Percentiles rank a stretch among this genome's conserved stretches.
Conservation (phyloP, 2,113 vertebrate genomes). For the Ammodytes dubius region DNA sequence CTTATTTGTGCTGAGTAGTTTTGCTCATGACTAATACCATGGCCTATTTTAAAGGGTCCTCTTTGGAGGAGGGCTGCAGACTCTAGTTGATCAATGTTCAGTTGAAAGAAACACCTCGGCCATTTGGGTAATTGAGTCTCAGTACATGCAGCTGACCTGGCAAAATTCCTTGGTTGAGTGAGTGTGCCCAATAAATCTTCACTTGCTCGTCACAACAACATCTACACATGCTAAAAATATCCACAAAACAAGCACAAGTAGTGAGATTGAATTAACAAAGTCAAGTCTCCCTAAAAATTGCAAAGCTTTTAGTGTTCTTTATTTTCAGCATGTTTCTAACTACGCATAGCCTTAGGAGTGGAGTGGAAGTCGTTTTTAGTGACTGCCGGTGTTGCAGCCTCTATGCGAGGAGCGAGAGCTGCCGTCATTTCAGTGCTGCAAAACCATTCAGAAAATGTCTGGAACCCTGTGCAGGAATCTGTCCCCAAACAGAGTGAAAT, state of each 20-base stretch:
- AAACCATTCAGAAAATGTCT: slow-evolving; percentile 72
- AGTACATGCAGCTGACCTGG: slow-evolving; percentile 62
- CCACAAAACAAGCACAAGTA: slow-evolving; percentile 13
- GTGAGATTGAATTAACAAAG: background rate
- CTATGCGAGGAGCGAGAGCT: slow-evolving; percentile 3
- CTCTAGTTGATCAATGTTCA: slow-evolving; percentile 59
- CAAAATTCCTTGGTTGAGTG: slow-evolving; percentile 56
- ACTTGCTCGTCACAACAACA: slow-evolving; percentile 41
- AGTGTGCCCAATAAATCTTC: slow-evolving; percentile 52
- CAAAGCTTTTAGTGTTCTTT: background rate
- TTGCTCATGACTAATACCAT: slow-evolving; percentile 11
- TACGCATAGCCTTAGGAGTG: slow-evolving; percentile 10
- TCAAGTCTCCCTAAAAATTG: background rate
- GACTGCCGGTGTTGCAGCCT: slow-evolving; percentile 7
- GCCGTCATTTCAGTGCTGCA: slow-evolving; percentile 24
- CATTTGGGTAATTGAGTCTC: slow-evolving; percentile 68
- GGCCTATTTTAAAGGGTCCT: slow-evolving; percentile 55
- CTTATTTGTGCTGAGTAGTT: slow-evolving; percentile 15
- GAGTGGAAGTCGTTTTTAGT: background rate
- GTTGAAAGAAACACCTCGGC: slow-evolving; percentile 65
- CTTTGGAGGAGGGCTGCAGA: slow-evolving; percentile 48
- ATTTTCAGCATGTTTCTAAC: background rate
- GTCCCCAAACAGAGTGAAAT: slow-evolving; percentile 67
- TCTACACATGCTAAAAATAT: slow-evolving; percentile 25
- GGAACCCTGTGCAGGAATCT: slow-evolving; percentile 65